Evolutionary conservation across 2,888 invertebrate species (phyloP).

Genomic region (Ophion slaviceki): DNA sequence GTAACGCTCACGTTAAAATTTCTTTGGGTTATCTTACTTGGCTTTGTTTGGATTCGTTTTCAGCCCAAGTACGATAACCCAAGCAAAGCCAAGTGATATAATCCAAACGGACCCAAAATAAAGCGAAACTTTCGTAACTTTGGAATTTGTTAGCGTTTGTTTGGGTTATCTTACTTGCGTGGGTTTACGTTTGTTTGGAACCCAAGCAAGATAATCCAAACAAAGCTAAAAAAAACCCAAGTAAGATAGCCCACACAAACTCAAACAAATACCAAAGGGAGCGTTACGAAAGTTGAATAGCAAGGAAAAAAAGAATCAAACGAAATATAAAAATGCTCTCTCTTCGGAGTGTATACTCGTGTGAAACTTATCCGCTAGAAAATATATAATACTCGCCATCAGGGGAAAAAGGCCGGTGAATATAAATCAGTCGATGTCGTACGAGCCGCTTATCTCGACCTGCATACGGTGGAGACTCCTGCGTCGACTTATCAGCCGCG

Average conservation of each 20-base stretch:
- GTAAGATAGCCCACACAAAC: background rate
- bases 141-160: too few relatives aligned
- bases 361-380: slow-evolving; percentile 35
- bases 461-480: slow-evolving; percentile 22
- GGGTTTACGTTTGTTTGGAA: too few relatives aligned
- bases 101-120: too few relatives aligned
- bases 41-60: too few relatives aligned
- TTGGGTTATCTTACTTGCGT: too few relatives aligned
- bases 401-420: slow-evolving; percentile 26
- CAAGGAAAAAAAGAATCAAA: background rate
- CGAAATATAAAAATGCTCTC: background rate
- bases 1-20: too few relatives aligned
- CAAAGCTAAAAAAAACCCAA: too few relatives aligned
- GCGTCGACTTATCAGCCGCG: slow-evolving; percentile 28
- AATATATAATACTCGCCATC: slow-evolving; percentile 43
- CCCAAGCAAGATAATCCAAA: too few relatives aligned
- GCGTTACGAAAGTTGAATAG: background rate
- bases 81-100: too few relatives aligned
- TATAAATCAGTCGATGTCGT: slow-evolving; percentile 48
- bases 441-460: slow-evolving; percentile 49
- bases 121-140: too few relatives aligned
- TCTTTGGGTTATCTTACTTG: too few relatives aligned
- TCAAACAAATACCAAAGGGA: background rate
- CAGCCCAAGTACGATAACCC: too few relatives aligned
- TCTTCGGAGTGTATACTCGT: background rate